These are phyloP conservation scores for Camponotus pennsylvanicus DNA, from an alignment of 1,140 invertebrate genomes.

Conservation along the genomic window DNA sequence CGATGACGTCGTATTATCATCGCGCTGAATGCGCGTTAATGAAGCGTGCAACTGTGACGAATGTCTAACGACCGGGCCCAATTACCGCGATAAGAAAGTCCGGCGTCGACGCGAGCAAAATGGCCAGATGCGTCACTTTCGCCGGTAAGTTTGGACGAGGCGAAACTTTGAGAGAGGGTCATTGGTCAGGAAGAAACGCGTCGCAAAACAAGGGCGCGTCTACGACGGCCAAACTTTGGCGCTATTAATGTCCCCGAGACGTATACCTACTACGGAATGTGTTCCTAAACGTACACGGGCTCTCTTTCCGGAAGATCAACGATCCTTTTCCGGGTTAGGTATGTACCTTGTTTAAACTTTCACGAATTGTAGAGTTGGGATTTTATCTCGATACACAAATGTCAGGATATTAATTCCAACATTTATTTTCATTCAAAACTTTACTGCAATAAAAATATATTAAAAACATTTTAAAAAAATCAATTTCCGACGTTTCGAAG, in stretches of 20 bases:
- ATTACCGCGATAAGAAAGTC: slow-evolving; percentile 22
- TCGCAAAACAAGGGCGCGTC: neutral
- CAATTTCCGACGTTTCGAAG: neutral
- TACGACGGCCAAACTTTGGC: slow-evolving; percentile 45
- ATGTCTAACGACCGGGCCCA: slow-evolving; percentile 24
- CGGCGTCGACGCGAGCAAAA: neutral
- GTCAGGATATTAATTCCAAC: neutral
- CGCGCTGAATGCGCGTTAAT: slow-evolving; percentile 56
- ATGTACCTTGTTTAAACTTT: slow-evolving; percentile 17
- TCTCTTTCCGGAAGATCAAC: slow-evolving; percentile 25
- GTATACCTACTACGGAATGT: neutral
- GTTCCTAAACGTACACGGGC: neutral
- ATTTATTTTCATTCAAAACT: neutral
- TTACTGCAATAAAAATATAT: neutral
- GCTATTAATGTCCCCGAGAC: slow-evolving; percentile 43
- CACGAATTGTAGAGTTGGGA: neutral
- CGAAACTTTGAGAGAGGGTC: slow-evolving; percentile 9
- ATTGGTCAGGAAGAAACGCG: slow-evolving; percentile 45
- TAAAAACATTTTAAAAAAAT: neutral
- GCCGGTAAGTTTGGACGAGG: slow-evolving; percentile 26
- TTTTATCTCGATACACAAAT: neutral
- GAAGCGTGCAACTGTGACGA: slow-evolving; percentile 54
- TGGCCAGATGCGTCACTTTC: slow-evolving; percentile 21
- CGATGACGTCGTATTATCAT: slow-evolving; percentile 59
- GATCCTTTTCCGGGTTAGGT: slow-evolving; percentile 12